Conservation (phyloP, 2,797 vertebrate species). For the Notamacropus eugenii region DNA sequence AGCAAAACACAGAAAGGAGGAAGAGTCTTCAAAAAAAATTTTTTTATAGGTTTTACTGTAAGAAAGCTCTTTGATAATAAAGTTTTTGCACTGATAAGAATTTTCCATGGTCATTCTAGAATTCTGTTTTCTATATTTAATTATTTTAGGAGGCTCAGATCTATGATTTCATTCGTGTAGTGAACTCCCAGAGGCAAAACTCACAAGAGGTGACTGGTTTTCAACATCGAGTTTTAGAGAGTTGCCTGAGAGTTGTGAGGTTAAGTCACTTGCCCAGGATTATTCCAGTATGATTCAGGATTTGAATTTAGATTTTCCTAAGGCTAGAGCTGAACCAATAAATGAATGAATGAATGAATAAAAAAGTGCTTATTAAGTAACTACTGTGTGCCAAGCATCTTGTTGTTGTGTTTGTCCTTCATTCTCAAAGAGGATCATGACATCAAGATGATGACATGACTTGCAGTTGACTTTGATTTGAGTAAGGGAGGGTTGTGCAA, state of each 20-base stretch:
- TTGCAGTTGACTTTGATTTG: too few relatives aligned
- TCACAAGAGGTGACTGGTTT: neutral
- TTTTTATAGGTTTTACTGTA: neutral
- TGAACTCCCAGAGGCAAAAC: neutral
- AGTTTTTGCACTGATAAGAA: neutral
- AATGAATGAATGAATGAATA: neutral
- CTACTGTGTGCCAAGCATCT: neutral
- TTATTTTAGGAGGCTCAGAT: neutral
- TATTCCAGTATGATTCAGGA: neutral
- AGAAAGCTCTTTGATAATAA: neutral
- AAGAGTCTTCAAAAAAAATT: neutral
- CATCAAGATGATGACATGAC: too few relatives aligned
- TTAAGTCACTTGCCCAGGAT: neutral
- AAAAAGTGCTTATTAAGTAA: constrained; percentile 32
- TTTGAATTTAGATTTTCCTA: constrained; percentile 11
- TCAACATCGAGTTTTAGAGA: constrained; percentile 30
- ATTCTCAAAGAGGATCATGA: too few relatives aligned
- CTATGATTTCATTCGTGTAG: neutral
- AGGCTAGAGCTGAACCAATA: constrained; percentile 9
- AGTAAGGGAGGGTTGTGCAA: too few relatives aligned
- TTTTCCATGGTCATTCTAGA: neutral
- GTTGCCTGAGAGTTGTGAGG: constrained; percentile 1
- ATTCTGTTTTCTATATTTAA: neutral
- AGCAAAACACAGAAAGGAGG: neutral
- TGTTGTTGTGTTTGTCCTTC: neutral